Percentiles rank a stretch among this genome's conserved stretches.
Evolutionary conservation across 1,140 invertebrate genomes (phyloP).

Genomic region (Drosophila paulistorum): DNA sequence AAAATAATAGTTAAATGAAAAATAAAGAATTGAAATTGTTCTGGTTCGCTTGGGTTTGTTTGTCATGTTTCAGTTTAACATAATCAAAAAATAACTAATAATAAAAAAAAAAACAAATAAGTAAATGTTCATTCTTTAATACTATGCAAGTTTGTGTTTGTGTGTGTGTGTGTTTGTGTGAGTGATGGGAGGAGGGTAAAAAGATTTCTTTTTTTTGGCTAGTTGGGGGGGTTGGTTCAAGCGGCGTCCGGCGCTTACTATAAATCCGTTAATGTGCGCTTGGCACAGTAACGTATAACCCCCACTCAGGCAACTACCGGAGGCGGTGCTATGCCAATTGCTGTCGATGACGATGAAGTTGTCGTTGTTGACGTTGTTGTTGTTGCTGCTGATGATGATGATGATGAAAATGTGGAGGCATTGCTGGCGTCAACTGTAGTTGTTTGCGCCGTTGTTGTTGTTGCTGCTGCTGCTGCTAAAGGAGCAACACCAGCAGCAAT

Average conservation of each 20-base stretch:
- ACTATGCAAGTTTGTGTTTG: slow-evolving; percentile 59
- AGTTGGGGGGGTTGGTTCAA: slow-evolving; percentile 2
- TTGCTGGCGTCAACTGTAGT: background rate
- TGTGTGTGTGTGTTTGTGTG: slow-evolving; percentile 19
- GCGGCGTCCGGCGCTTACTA: slow-evolving; percentile 76
- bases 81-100: slow-evolving; percentile 1
- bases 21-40: slow-evolving; percentile 32
- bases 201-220: background rate
- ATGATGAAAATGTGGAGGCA: background rate
- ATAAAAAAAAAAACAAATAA: background rate
- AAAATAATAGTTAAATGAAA: slow-evolving; percentile 25
- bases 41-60: background rate
- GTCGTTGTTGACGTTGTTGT: slow-evolving; percentile 21
- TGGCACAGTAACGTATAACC: slow-evolving; percentile 82
- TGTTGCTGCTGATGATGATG: slow-evolving; percentile 8
- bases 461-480: background rate
- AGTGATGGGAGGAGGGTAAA: background rate
- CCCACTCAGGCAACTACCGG: slow-evolving; percentile 83
- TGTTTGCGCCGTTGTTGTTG: slow-evolving; percentile 25
- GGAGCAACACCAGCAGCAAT: background rate
- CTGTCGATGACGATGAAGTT: slow-evolving; percentile 20
- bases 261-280: slow-evolving; percentile 75
- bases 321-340: slow-evolving; percentile 70
- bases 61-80: slow-evolving; percentile 20
- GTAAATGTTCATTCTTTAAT: slow-evolving; percentile 47